phyloP scores from a whole-genome alignment of 2,113 vertebrate species.

The Elanus axillaris region DNA sequence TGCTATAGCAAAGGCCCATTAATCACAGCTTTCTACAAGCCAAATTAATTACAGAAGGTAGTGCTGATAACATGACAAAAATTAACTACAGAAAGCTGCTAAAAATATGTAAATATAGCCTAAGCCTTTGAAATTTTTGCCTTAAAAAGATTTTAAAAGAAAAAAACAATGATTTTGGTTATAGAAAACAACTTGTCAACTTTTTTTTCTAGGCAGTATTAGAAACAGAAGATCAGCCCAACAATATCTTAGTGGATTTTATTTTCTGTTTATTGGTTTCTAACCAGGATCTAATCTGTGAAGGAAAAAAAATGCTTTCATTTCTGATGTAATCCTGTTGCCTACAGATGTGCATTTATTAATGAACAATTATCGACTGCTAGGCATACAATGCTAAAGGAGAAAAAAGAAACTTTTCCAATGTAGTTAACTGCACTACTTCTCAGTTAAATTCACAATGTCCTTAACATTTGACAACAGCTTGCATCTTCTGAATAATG shows the following conservation, averaged over 20 bases:
- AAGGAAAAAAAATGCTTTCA: background rate
- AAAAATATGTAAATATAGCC: conserved; percentile 53
- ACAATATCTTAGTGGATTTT: background rate
- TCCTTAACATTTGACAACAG: background rate
- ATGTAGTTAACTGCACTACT: background rate
- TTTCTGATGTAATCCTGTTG: background rate
- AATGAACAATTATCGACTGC: background rate
- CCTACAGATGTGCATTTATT: background rate
- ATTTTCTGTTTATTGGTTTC: conserved; percentile 23
- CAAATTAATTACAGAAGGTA: conserved; percentile 60
- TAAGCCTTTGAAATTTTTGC: conserved; percentile 22
- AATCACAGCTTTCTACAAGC: conserved; percentile 45
- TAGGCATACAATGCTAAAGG: background rate
- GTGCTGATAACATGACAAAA: conserved; percentile 58
- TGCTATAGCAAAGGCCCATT: conserved; percentile 38
- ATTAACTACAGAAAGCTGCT: conserved; percentile 56
- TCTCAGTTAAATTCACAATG: background rate
- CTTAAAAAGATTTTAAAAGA: background rate
- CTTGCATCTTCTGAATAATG: background rate
- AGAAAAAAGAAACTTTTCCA: background rate
- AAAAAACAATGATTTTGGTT: conserved; percentile 17
- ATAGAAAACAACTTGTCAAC: conserved; percentile 8
- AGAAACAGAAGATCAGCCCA: conserved; percentile 27
- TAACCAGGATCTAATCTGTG: conserved; percentile 34
- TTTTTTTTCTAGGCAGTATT: background rate